Base-by-base conservation (phyloP, 64 coral and sea anemone species). In the Astreopora myriophthalma region DNA sequence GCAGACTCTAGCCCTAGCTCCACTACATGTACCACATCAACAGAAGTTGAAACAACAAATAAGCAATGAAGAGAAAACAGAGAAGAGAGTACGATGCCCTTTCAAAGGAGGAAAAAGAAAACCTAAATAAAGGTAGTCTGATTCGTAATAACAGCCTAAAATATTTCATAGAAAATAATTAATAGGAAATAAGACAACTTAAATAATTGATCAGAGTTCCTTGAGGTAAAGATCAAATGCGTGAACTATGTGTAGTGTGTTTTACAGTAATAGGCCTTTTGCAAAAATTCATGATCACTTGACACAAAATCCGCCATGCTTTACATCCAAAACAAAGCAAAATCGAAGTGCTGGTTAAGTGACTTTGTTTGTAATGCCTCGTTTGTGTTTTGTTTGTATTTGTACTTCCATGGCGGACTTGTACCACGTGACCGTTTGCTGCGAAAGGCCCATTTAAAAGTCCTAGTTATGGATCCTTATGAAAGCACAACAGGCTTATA, bases 111-210 rank as follows among this genome's bases (percentile, higher is more conserved):
- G 72, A 89, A 39, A 89, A 89, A 63, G 87, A 89, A 73, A 78
- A 64, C 32, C 87, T 89, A 73, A 78, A 89, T 73, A 89, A 89
- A 89, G 71, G 87, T 89, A 76, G 60, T 51, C 73, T 76, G 51
- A 89, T 71, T 52, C 44, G 61, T n/a, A n/a, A n/a, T n/a, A n/a
- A n/a, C n/a, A n/a, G n/a, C n/a, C n/a, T n/a, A n/a, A n/a, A n/a
- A n/a, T n/a, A n/a, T n/a, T n/a, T n/a, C n/a, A n/a, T n/a, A n/a
- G n/a, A n/a, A n/a, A n/a, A n/a, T n/a, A n/a, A n/a, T n/a, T n/a
- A n/a, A n/a, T n/a, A n/a, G n/a, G n/a, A n/a, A n/a, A n/a, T n/a
- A n/a, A 35, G 60, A 34, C 51, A 65, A 77, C 37, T 63, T 64
- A 73, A 63, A 89, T 17, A 89, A 34, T 89, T 84, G 34, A 64